These are phyloP conservation scores for Oplegnathus fasciatus DNA, from an alignment of 2,113 vertebrate genomes.

Conservation along the genomic window DNA sequence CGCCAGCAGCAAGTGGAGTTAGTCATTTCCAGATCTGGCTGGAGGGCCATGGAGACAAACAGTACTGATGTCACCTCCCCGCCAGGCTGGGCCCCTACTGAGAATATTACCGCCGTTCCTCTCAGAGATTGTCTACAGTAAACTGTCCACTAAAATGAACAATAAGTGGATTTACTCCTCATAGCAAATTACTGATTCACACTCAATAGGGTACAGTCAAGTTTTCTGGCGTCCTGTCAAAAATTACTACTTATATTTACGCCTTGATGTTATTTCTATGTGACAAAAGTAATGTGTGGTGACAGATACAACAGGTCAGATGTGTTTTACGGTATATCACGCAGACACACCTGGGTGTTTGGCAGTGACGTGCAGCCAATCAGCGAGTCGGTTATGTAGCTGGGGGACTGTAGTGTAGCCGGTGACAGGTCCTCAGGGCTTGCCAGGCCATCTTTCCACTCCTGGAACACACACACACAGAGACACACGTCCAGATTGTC, in stretches of 20 bases:
- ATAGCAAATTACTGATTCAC: background rate
- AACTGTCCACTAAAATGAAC: slow-evolving; percentile 18
- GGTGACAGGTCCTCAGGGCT: slow-evolving; percentile 81
- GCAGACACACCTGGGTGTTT: slow-evolving; percentile 76
- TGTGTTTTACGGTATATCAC: slow-evolving; percentile 1
- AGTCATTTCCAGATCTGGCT: slow-evolving; percentile 51
- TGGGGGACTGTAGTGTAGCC: slow-evolving; percentile 78
- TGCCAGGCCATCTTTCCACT: slow-evolving; percentile 82
- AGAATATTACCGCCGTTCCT: slow-evolving; percentile 24
- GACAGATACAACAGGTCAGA: slow-evolving; percentile 1
- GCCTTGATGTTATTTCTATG: slow-evolving; percentile 12
- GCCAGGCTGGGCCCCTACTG: slow-evolving; percentile 24
- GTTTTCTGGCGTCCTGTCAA: background rate
- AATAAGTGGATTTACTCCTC: background rate
- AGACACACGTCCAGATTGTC: slow-evolving; percentile 2
- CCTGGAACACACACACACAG: slow-evolving; percentile 73
- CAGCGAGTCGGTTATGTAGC: slow-evolving; percentile 78
- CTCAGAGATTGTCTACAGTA: background rate
- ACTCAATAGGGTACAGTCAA: background rate
- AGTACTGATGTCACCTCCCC: slow-evolving; percentile 53
- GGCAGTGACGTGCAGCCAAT: slow-evolving; percentile 75
- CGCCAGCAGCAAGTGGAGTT: slow-evolving; percentile 31
- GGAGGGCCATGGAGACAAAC: slow-evolving; percentile 48
- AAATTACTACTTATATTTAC: background rate
- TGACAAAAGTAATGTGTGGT: background rate